Percentiles rank a stretch among this genome's conserved stretches.
These are phyloP conservation scores for Labeo calbasu DNA, from an alignment of 2,797 vertebrate genomes.

Conservation along the genomic window DNA sequence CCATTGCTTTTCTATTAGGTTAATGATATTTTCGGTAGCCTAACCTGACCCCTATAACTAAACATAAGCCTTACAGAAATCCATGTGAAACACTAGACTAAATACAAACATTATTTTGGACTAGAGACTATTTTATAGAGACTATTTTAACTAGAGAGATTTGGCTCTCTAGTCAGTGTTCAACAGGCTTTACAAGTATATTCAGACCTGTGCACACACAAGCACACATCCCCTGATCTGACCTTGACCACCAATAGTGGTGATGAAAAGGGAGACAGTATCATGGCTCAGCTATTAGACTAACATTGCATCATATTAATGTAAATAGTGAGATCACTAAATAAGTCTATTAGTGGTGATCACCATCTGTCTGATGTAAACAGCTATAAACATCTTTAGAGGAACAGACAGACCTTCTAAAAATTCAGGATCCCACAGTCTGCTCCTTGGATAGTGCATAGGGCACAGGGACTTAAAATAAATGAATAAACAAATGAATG, in stretches of 20 bases:
- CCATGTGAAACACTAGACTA: background rate
- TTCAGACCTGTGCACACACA: background rate
- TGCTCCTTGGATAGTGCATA: background rate
- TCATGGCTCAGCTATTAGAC: background rate
- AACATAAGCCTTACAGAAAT: background rate
- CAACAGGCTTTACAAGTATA: background rate
- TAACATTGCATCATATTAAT: background rate
- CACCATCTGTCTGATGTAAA: background rate
- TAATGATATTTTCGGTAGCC: background rate
- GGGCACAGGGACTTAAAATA: too few species aligned
- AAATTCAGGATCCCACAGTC: background rate
- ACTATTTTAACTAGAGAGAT: background rate
- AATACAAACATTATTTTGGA: background rate
- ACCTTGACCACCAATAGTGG: background rate
- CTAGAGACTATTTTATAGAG: too few species aligned
- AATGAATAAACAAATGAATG: background rate
- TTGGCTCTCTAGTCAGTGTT: background rate
- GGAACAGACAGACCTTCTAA: background rate
- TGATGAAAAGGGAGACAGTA: background rate
- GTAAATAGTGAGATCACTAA: background rate
- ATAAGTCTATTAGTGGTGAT: background rate
- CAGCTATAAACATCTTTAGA: background rate
- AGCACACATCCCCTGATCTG: background rate
- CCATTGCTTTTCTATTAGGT: background rate
- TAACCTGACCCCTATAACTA: background rate